Conservation (phyloP, 2,888 invertebrate genomes). For the Tethea ocularis region DNA sequence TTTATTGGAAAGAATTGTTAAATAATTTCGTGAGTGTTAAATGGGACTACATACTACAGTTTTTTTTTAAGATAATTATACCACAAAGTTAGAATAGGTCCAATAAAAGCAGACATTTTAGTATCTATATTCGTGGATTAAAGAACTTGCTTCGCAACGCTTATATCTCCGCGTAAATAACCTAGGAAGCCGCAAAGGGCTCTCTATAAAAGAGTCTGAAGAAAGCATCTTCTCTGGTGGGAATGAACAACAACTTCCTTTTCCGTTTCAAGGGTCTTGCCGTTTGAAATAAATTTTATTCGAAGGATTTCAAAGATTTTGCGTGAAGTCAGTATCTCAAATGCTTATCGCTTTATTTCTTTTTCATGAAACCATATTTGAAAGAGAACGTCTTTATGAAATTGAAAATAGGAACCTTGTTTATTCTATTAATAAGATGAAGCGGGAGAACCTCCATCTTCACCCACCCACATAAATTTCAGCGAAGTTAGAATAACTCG, state of each 20-base stretch:
- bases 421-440: not conserved
- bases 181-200: not conserved
- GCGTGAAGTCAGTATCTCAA: not conserved
- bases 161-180: no score
- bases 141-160: no score
- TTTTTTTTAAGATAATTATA: no score
- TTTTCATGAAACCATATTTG: not conserved
- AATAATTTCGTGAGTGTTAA: no score
- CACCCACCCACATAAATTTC: not conserved
- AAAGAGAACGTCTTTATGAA: not conserved
- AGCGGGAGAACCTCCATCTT: not conserved
- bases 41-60: no score
- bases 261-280: not conserved
- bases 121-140: no score
- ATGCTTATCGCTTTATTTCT: not conserved
- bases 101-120: no score
- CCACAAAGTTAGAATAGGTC: no score
- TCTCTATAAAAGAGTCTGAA: not conserved
- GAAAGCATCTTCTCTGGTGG: not conserved
- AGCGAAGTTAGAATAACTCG: not conserved
- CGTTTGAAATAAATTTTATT: constrained; percentile 3
- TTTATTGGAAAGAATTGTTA: no score
- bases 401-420: not conserved
- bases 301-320: not conserved
- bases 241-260: not conserved